Evolutionary conservation across 2,113 vertebrate genomes (phyloP).

Genomic region (Dendropsophus ebraccatus): DNA sequence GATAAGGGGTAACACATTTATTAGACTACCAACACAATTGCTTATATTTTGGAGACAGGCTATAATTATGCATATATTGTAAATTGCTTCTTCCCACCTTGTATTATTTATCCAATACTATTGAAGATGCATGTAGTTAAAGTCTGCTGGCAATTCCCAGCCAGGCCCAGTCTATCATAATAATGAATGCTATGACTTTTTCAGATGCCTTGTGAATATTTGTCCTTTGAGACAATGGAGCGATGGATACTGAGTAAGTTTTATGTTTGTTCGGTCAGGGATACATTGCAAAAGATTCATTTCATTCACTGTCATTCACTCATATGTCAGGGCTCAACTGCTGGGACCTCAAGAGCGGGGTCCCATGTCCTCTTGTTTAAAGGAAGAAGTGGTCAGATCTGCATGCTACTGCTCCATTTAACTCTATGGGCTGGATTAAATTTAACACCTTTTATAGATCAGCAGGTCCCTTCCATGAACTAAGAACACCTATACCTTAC

Average conservation of each 20-base stretch:
- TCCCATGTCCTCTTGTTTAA: no score
- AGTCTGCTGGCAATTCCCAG: neutral
- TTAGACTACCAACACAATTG: neutral
- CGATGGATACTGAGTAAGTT: constrained; percentile 91
- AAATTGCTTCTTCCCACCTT: neutral
- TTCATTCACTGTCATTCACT: no score
- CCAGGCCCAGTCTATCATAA: neutral
- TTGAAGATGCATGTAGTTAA: neutral
- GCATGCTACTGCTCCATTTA: no score
- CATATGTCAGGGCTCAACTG: no score
- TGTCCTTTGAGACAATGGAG: constrained; percentile 91
- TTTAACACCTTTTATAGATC: no score
- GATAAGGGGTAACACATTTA: no score
- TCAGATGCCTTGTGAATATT: constrained; percentile 92
- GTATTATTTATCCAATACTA: neutral
- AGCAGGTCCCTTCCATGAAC: no score
- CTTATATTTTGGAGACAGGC: neutral
- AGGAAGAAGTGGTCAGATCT: no score
- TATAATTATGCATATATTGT: neutral
- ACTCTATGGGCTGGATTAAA: no score
- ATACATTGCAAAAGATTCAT: no score
- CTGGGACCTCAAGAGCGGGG: no score
- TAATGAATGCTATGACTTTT: constrained; percentile 36
- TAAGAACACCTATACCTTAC: no score
- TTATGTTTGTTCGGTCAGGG: neutral